Percentiles rank a stretch among this genome's conserved stretches.
These are phyloP conservation scores for Thecocarcelia acutangulata DNA, from an alignment of 2,888 invertebrate species.

Conservation along the genomic window DNA sequence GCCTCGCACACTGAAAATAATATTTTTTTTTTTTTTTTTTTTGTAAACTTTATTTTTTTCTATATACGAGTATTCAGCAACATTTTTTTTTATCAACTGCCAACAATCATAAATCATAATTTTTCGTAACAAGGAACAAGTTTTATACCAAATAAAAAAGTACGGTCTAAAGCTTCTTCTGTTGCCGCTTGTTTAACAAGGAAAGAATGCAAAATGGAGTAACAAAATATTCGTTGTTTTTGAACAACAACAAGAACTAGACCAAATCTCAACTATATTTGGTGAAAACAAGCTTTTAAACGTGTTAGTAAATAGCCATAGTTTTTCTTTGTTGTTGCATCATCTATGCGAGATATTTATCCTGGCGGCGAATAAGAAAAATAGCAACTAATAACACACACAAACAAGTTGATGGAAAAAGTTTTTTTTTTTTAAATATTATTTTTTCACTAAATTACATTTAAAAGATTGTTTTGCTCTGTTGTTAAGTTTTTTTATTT, in stretches of 20 bases:
- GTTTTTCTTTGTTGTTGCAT: constrained; percentile 72
- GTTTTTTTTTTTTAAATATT: constrained; percentile 72
- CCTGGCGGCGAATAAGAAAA: constrained; percentile 76
- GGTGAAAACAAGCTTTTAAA: constrained; percentile 39
- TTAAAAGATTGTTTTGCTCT: constrained; percentile 71
- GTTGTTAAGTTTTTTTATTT: constrained; percentile 27
- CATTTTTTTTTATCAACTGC: constrained; percentile 30
- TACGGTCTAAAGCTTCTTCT: constrained; percentile 48
- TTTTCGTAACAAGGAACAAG: constrained; percentile 60
- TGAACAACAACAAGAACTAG: constrained; percentile 47
- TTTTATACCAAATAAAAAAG: constrained; percentile 38
- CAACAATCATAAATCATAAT: constrained; percentile 66
- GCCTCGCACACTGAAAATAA: constrained; percentile 26
- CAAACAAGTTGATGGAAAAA: constrained; percentile 80
- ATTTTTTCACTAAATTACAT: constrained; percentile 77
- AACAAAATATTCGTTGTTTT: constrained; percentile 12
- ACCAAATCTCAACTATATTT: constrained; percentile 55
- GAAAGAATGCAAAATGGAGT: constrained; percentile 42
- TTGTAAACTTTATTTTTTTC: not conserved
- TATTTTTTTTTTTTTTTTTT: constrained; percentile 21
- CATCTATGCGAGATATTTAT: constrained; percentile 77
- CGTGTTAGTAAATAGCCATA: constrained; percentile 31
- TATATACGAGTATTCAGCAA: constrained; percentile 22
- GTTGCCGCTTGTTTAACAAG: constrained; percentile 41
- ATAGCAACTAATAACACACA: constrained; percentile 42